Conservation (phyloP, 2,113 vertebrate species). For the Cavia aperea region DNA sequence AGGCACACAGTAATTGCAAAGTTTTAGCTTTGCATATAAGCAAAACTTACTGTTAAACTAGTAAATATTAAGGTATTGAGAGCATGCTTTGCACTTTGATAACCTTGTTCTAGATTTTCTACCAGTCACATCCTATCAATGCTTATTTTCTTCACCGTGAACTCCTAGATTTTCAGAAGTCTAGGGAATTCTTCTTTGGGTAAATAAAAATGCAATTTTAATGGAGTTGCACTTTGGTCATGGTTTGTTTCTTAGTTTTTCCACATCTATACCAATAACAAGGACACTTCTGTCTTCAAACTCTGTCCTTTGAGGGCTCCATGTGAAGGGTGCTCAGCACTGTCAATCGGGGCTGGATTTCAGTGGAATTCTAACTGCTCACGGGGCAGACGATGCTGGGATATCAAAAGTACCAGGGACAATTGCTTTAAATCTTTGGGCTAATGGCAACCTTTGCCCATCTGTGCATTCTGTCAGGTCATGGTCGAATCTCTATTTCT, state of each 20-base stretch:
- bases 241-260: neutral
- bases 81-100: neutral
- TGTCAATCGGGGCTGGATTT: neutral
- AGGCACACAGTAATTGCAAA: neutral
- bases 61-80: neutral
- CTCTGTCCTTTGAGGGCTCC: neutral
- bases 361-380: neutral
- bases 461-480: neutral
- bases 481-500: neutral
- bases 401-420: neutral
- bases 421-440: neutral
- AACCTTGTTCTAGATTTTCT: neutral
- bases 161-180: conserved; percentile 6
- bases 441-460: neutral
- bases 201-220: conserved; percentile 44
- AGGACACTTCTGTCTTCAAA: neutral
- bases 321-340: neutral
- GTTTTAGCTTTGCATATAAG: neutral
- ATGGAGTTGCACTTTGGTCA: neutral
- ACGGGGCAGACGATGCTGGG: neutral
- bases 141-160: neutral
- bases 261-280: neutral
- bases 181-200: neutral
- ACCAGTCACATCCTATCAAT: neutral
- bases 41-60: neutral